A percentile compares a stretch with the other conserved stretches of the same genome.
Conservation (phyloP, 2,797 vertebrate genomes). For the Miichthys miiuy region DNA sequence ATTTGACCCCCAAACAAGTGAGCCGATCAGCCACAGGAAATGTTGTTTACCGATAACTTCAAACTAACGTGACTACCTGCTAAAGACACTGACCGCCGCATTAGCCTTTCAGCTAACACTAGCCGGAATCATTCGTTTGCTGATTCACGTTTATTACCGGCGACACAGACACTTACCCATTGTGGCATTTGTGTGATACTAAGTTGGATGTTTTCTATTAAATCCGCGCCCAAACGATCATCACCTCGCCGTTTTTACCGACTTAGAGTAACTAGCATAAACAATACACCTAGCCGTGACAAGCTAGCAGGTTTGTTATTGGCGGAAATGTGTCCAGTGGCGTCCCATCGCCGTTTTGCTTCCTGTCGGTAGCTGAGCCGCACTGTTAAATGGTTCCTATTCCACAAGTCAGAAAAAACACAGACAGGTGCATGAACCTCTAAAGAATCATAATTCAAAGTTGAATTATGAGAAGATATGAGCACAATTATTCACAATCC, state of each 20-base stretch:
- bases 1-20: neutral
- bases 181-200: neutral
- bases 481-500: too few species aligned
- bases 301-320: constrained; percentile 75
- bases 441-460: too few species aligned
- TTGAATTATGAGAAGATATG: too few species aligned
- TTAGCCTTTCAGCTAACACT: constrained; percentile 67
- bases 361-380: constrained; percentile 8
- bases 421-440: too few species aligned
- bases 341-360: constrained; percentile 39
- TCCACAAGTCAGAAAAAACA: neutral
- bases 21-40: neutral
- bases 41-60: neutral
- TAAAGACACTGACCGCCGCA: constrained; percentile 15
- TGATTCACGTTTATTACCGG: constrained; percentile 17
- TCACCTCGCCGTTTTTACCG: neutral
- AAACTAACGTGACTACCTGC: constrained; percentile 13
- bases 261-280: neutral
- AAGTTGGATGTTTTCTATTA: neutral
- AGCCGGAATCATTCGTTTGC: constrained; percentile 33
- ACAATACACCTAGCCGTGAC: constrained; percentile 43
- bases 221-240: neutral
- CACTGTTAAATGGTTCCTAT: constrained; percentile 17
- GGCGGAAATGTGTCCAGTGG: constrained; percentile 47
- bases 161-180: constrained; percentile 9